Evolutionary conservation across 2,888 invertebrate genomes (phyloP), one percentile per base, ranked within the genome.

Genomic region (Reticulitermes lucifugus): DNA sequence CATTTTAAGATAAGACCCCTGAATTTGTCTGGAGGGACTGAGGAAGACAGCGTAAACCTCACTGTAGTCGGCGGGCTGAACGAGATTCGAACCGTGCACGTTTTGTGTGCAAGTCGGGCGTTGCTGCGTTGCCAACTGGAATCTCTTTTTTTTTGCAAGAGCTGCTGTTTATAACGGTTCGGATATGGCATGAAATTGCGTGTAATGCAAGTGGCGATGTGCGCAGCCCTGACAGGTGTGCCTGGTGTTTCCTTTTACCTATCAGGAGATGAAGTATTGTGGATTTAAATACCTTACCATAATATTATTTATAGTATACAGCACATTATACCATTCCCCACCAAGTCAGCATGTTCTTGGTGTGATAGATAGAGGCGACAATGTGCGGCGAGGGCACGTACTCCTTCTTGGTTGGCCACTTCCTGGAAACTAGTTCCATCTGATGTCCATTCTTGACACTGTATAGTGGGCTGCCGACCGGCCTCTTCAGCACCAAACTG

Each of bases 361-460:
- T n/a, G 25, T 65, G 65, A 65, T 10, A 25, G 35, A 80, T 70
- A 18, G 71, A 59, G 46, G 82, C 70, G 82, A 70, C 82, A 46
- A 25, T 43, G 65, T 46, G 82, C 82, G 65, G 82, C 46, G 25
- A 83, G 82, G 71, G n/a, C 71, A 70, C n/a, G 71, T 71, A 83
- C 70, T 70, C 25, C 35, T 79, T 60, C 25, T 65, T 43, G 46
- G 46, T 46, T 21, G 10, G 5, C n/a, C 14, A 51, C 75, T 21
- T 29, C 29, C 79, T 75, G 84, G 55, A 65, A 41, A 79, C 79
- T 84, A 46, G 65, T 59, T 41, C 84, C 65, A 79, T 84, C 84
- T 84, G 14, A 25, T 43, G 84, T 59, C 35, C 84, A 65, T 12
- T 59, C 65, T 21, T 41, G 18, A 65, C 41, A 84, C 84, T 84